A percentile compares a stretch with the other conserved stretches of the same genome.
phyloP scores from a whole-genome alignment of 2,797 vertebrate genomes.

The Epinephelus coioides region DNA sequence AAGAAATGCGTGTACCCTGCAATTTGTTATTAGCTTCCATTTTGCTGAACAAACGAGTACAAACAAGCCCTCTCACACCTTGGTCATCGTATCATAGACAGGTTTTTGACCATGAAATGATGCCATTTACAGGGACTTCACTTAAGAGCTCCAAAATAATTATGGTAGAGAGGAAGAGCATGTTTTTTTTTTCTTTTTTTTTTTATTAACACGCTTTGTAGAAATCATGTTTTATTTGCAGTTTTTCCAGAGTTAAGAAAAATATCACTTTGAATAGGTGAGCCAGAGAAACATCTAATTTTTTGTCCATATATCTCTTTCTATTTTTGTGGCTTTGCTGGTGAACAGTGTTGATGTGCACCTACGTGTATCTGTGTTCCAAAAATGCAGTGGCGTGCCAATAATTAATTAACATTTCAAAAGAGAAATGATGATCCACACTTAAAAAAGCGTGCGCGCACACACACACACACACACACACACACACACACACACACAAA shows the following conservation, averaged over 20 bases:
- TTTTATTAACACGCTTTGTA: conserved; percentile 12
- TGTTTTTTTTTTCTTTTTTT: conserved; percentile 10
- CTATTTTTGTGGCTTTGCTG: conserved; percentile 9
- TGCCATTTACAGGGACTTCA: conserved; percentile 14
- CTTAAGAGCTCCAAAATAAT: conserved; percentile 21
- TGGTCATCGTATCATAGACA: conserved; percentile 47
- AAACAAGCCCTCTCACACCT: conserved; percentile 67
- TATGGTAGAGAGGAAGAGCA: background rate
- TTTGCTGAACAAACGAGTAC: conserved; percentile 72
- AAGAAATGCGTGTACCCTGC: conserved; percentile 66
- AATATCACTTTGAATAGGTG: background rate
- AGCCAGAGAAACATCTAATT: background rate
- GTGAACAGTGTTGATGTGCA: background rate
- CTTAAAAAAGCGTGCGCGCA: conserved; percentile 10
- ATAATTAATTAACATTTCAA: conserved; percentile 47
- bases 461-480: conserved; percentile 8
- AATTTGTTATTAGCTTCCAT: conserved; percentile 76
- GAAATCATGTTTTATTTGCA: too few species aligned
- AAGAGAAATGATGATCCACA: conserved; percentile 43
- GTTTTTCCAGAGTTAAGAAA: conserved; percentile 6
- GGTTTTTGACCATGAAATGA: conserved; percentile 51
- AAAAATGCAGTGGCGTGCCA: conserved; percentile 9
- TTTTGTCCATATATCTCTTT: background rate
- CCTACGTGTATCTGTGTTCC: background rate
- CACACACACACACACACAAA: conserved; percentile 4